phyloP scores from a whole-genome alignment of 2,797 vertebrate genomes.

The Chaunax sp. region DNA sequence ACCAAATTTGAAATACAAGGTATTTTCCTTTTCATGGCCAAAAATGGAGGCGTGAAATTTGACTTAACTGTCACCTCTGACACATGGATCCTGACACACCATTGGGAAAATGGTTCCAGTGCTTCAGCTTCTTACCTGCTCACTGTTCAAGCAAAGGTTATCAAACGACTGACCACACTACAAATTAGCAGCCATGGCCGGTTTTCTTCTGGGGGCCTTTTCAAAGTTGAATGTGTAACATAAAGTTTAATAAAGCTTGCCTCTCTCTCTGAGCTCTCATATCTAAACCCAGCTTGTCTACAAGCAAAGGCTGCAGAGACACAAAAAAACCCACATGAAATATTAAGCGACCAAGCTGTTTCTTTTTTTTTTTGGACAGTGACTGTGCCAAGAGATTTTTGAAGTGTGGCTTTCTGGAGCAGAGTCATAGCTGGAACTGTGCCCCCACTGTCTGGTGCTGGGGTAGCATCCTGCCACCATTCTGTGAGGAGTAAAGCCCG shows the following conservation, averaged over 20 bases:
- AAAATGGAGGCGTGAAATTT: too few species aligned
- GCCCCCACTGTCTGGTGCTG: not conserved
- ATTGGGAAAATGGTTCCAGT: not conserved
- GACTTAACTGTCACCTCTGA: not conserved
- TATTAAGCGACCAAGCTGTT: slow-evolving; percentile 23
- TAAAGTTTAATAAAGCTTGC: slow-evolving; percentile 43
- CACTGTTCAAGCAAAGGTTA: too few species aligned
- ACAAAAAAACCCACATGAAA: slow-evolving; percentile 51
- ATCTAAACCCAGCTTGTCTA: slow-evolving; percentile 29
- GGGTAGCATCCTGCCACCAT: not conserved
- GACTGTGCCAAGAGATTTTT: slow-evolving; percentile 2
- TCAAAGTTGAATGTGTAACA: slow-evolving; percentile 35
- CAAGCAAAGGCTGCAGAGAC: slow-evolving; percentile 12
- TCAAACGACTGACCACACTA: not conserved
- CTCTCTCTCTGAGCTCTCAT: slow-evolving; percentile 3
- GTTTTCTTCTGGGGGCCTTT: slow-evolving; percentile 1
- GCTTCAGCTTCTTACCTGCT: not conserved
- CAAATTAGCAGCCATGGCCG: not conserved
- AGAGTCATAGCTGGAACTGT: slow-evolving; percentile 1
- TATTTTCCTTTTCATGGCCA: too few species aligned
- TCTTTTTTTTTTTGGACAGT: too few species aligned
- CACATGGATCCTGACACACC: not conserved
- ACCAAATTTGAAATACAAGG: too few species aligned
- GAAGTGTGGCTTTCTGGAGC: not conserved
- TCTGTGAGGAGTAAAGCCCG: not conserved